Base-by-base conservation (phyloP, 2,113 vertebrate genomes). In the Colius striatus region DNA sequence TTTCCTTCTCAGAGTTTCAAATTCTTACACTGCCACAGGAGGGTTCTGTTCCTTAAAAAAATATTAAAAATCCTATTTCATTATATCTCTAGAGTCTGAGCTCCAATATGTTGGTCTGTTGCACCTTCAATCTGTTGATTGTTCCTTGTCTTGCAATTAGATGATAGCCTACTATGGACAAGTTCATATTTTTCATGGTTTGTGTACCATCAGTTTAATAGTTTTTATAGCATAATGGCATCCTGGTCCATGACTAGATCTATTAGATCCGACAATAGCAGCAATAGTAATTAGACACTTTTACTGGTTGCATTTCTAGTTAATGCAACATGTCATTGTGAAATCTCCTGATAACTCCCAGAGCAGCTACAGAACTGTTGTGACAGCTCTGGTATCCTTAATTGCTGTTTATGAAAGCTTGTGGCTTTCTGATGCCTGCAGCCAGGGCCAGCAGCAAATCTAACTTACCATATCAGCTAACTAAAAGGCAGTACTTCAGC, bases 361-460 rank as follows among this genome's bases (percentile, higher is more conserved):
- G 86, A 85, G 91, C 92, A 96, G 87, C 84, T 41, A 18, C 82
- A 55, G 78, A 95, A 90, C 85, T 94, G 73, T 36, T 73, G 60
- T 86, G 90, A 93, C 84, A 91, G 89, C 32, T 95, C 58, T 63
- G 84, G 63, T 47, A 75, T 47, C 76, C 68, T 94, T 97, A 94
- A 95, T 83, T 96, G 92, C 81, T 89, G 58, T 91, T 97, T 96
- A 84, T 54, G 94, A 87, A 95, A 92, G 55, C 70, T 80, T 96
- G 94, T 90, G 97, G n/a, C 66, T 97, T 94, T 94, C 63, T 94
- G 93, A 90, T 51, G 67, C 87, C 86, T 92, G 78, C 78, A 93
- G 85, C 87, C 90, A 87, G 90, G 61, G 45, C 93, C 76, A 96
- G 67, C 70, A 90, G 79, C 62, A 84, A 76, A 65, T 72, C 41